Evolutionary conservation across 1,140 invertebrate species (phyloP).

Genomic region (Cheumatopsyche charites): DNA sequence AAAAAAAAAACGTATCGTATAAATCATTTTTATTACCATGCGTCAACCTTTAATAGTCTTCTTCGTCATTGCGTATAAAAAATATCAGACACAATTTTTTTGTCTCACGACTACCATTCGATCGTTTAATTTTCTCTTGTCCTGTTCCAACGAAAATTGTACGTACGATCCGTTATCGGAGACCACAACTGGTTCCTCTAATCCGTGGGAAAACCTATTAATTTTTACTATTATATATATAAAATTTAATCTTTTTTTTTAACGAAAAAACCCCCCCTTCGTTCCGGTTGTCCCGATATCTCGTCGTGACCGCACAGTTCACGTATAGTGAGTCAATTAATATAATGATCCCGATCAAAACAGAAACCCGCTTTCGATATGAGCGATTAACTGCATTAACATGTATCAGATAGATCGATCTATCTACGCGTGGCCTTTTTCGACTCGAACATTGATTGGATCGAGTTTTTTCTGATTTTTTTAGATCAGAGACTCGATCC

Average conservation of each 20-base stretch:
- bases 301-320: slow-evolving; percentile 40
- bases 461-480: slow-evolving; percentile 32
- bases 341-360: slow-evolving; percentile 46
- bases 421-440: slow-evolving; percentile 36
- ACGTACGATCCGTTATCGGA: slow-evolving; percentile 8
- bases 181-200: slow-evolving; percentile 30
- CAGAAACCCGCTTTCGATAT: slow-evolving; percentile 43
- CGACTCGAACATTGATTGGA: slow-evolving; percentile 36
- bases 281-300: slow-evolving; percentile 8
- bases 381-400: slow-evolving; percentile 43
- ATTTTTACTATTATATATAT: slow-evolving; percentile 29
- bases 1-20: background rate
- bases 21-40: background rate
- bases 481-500: background rate
- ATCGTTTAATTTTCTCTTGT: slow-evolving; percentile 14
- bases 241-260: slow-evolving; percentile 1
- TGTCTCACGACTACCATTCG: too few relatives aligned
- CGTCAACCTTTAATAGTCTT: slow-evolving; percentile 4
- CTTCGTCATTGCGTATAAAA: background rate
- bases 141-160: background rate
- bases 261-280: background rate
- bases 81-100: too few relatives aligned
- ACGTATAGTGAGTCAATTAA: slow-evolving; percentile 47
- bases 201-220: slow-evolving; percentile 46
- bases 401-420: slow-evolving; percentile 40